These are phyloP conservation scores for Lutraria rhynchaena DNA, from an alignment of 1,140 invertebrate genomes.

Conservation along the genomic window DNA sequence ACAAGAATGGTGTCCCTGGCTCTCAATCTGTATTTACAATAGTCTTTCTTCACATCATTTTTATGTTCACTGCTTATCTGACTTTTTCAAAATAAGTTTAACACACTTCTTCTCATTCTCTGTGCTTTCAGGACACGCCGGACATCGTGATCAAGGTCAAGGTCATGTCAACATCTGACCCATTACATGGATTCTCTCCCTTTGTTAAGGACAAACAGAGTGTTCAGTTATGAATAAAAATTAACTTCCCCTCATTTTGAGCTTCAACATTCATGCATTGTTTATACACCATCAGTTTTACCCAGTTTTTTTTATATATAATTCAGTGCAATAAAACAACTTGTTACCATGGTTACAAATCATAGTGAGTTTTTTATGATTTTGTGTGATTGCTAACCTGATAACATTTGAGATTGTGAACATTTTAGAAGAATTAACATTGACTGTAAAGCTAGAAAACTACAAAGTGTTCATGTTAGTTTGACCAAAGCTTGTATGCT, in stretches of 20 bases:
- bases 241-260: slow-evolving; percentile 1
- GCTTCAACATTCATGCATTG: background rate
- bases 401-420: slow-evolving; percentile 2
- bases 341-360: background rate
- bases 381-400: too few relatives aligned
- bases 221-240: slow-evolving; percentile 5
- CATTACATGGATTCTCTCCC: slow-evolving; percentile 46
- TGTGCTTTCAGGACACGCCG: slow-evolving; percentile 39
- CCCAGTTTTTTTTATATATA: background rate
- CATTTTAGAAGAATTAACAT: background rate
- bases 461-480: too few relatives aligned
- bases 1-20: too few relatives aligned
- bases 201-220: slow-evolving; percentile 22
- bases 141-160: slow-evolving; percentile 31
- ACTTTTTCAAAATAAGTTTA: too few relatives aligned
- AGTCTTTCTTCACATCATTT: too few relatives aligned
- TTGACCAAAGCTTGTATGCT: too few relatives aligned
- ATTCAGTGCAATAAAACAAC: background rate
- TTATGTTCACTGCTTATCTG: too few relatives aligned
- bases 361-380: background rate
- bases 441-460: too few relatives aligned
- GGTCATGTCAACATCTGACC: slow-evolving; percentile 47
- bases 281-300: background rate
- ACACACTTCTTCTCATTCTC: background rate
- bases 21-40: too few relatives aligned